Percentiles rank a stretch among this genome's conserved stretches.
phyloP scores from a whole-genome alignment of 2,113 vertebrate species.

The Todiramphus chloris region DNA sequence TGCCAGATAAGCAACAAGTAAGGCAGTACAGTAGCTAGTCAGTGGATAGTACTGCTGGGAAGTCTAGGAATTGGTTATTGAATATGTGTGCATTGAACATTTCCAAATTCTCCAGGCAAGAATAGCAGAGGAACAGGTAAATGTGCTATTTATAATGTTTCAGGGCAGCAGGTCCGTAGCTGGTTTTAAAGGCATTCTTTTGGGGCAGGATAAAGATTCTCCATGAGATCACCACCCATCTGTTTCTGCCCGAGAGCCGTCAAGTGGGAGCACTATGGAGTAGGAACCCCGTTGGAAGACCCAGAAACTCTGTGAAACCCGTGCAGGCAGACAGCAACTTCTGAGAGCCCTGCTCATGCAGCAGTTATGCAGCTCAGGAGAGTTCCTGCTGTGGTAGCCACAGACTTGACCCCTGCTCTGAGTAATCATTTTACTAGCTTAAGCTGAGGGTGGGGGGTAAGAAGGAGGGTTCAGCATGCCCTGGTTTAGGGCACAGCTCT shows the following conservation, averaged over 20 bases:
- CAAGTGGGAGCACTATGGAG: neutral
- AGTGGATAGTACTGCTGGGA: neutral
- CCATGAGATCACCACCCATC: neutral
- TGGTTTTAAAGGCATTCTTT: neutral
- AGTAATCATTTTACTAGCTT: neutral
- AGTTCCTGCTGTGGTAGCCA: neutral
- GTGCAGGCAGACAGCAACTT: neutral
- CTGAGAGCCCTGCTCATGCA: neutral
- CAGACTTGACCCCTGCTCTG: too few relatives aligned
- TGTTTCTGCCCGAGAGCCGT: neutral
- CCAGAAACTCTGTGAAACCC: neutral
- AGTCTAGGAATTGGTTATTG: neutral
- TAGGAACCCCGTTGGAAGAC: neutral
- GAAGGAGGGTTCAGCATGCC: neutral
- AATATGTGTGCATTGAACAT: neutral
- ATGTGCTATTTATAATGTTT: accelerated
- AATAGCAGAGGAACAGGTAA: neutral
- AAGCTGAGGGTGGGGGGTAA: neutral
- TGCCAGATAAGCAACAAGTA: neutral
- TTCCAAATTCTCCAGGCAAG: neutral
- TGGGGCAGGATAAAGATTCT: neutral
- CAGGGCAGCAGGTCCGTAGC: neutral
- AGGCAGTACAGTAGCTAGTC: neutral
- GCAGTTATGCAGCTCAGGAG: neutral
- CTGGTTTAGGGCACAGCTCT: neutral